Evolutionary conservation across 2,113 vertebrate genomes (phyloP), one percentile per base, ranked within the genome.

Genomic region (Nannobrachium achirus): DNA sequence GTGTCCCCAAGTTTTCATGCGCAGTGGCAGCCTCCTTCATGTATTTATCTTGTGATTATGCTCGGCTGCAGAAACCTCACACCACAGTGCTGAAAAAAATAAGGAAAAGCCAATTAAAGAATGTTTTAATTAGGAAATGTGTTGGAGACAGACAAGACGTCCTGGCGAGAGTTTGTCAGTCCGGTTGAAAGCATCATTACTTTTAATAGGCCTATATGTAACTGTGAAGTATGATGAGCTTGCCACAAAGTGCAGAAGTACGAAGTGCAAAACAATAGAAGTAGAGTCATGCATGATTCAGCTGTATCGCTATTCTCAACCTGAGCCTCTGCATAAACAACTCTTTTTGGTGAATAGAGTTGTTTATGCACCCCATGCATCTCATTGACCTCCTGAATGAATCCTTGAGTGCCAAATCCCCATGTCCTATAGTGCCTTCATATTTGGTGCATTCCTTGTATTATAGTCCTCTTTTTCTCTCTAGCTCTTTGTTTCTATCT

Each of bases 1-100:
- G 50, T 75, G 64, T 68, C 66, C 61, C 25, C 16, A 48, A 60
- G 63, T 65, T 46, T 55, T 50, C 75, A 56, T 82, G 62, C 82
- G 10, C 38, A 15, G 2, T 10, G 3, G 18, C 20, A 16, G 8
- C 9, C n/a, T 20, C 10, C 4, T 15, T 53, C 8, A 10, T 11
- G 3, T 53, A 20, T 9, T 53, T 18, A 8, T 44, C 8, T 44
- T 8, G 2, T 8, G 2, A 11, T 53, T 1, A 5, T 7, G 16
- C 18, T 53, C 3, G 18, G 20, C 18, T 16, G 8, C 7, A 48
- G 13, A 9, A 53, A 11, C 11, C 51, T 20, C 51, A 53, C 19
- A 3, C 7, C 1, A n/a, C n/a, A 53, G 8, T 53, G n/a, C 49
- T 50, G 49, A 48, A 48, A 48, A n/a, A n/a, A 11, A 6, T 10